Evolutionary conservation across 2,888 invertebrate genomes (phyloP), one percentile per base, ranked within the genome.

Genomic region (Pachydiplax longipennis): DNA sequence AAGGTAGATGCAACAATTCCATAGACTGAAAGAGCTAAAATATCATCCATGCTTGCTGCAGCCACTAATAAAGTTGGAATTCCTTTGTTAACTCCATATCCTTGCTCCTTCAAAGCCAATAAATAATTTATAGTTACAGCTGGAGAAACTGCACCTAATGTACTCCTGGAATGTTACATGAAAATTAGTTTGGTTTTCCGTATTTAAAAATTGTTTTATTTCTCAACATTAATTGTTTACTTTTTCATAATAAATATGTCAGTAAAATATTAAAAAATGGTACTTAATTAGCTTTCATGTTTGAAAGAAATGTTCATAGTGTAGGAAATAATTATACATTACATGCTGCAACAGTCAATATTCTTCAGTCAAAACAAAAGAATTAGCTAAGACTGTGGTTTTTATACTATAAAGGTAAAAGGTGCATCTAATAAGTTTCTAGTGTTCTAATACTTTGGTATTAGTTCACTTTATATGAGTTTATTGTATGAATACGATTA

Each of bases 41-140:
- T 95, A 93, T 95, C 95, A 92, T 95, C 95, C 6, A 95, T 92
- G 92, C 94, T 94, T n/a, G 95, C 94, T 3, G 95, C 94, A 8
- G 95, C 95, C 80, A 95, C 94, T 2, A 95, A 94, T 40, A 95
- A 93, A 0, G 95, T 95, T 31, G 95, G 95, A 83, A 95, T 94
- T 13, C 95, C 95, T 92, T 95, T 94, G 91, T 93, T 93, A 0
- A 94, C 92, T 13, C 95, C 95, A 91, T 94, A 94, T 3, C 94
- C 94, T 90, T 93, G 92, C 91, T 94, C 93, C 90, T 94, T 93
- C 18, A 95, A 92, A 53, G 92, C 92, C 37, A 95, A 92, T 93
- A 95, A 93, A 40, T 94, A 93, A 0, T 95, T 95, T 18, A 95
- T 95, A 80, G 95, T 94, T 81, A 95, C 95, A 10, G 95, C 95